Conservation (phyloP, 37 sponge, comb jelly and placozoan genomes). For the Chondrilla cf. caribensis region DNA sequence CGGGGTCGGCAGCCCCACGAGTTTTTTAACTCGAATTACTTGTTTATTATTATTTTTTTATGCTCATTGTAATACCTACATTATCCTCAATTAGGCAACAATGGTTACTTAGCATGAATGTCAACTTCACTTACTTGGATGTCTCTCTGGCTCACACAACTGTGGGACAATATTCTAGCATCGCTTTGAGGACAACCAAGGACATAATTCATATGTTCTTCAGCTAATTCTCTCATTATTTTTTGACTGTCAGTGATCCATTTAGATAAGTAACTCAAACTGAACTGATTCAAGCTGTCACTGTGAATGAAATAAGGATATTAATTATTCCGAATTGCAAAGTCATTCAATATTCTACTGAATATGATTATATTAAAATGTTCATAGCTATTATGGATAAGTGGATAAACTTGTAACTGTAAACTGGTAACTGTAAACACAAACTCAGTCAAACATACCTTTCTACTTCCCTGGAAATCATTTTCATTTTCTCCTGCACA, state of each 20-base stretch:
- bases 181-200: conserved; percentile 26
- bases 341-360: no score
- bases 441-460: background rate
- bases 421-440: background rate
- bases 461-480: conserved; percentile 19
- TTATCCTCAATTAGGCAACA: no score
- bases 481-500: conserved; percentile 56
- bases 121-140: conserved; percentile 41
- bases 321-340: no score
- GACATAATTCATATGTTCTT: conserved; percentile 44
- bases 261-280: conserved; percentile 20
- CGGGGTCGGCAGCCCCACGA: no score
- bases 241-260: conserved; percentile 66
- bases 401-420: background rate
- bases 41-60: conserved; percentile 33
- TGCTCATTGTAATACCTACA: no score
- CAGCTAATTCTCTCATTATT: conserved; percentile 60
- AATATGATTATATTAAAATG: no score
- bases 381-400: no score
- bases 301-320: no score
- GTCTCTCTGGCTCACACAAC: conserved; percentile 88
- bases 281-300: no score
- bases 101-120: no score
- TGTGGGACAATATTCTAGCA: conserved; percentile 49
- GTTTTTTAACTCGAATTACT: no score